Evolutionary conservation across 2,888 invertebrate genomes (phyloP), one percentile per base, ranked within the genome.

Genomic region (Drosophila buzzatii): DNA sequence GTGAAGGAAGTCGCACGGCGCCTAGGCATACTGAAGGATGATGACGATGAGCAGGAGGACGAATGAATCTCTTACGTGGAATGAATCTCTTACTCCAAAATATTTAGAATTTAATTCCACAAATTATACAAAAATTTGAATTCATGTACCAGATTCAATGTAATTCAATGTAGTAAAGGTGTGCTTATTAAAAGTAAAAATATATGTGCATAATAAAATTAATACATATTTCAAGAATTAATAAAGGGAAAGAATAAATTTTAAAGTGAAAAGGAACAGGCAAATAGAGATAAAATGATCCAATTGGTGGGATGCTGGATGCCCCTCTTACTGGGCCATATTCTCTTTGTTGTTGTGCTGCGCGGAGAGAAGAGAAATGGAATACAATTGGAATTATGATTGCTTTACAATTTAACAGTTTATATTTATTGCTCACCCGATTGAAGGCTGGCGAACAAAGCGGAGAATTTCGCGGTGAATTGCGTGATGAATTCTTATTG

Each of bases 21-120:
- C 67, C 94, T 98, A 65, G 98, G 98, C 49, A 98, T 98, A 92
- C 96, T 98, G 82, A 97, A 97, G 92, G 96, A 96, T 70, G 95
- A 95, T 47, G 95, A 95, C 45, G 94, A 94, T 10, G 95, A 94
- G 20, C 94, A 95, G 81, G 71, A 94, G 18, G 94, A 95, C 83
- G 73, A 78, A 10, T 78, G 35, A 61, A 14, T 42, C 14, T 16
- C 20, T 8, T 18, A 18, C 10, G 41, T 27, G 41, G n/a, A 41
- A n/a, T n/a, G n/a, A n/a, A n/a, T n/a, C n/a, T n/a, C n/a, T n/a
- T n/a, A n/a, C 27, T 23, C 27, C 6, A 12, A 39, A 39, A 27
- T 9, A 8, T 3, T 41, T 39, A 41, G 55, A 23, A 5, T 35
- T n/a, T 9, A 10, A 52, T 66, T 52, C 37, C 37, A 67, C n/a